Base-by-base conservation (phyloP, 1,140 invertebrate genomes). In the Wasmannia auropunctata region DNA sequence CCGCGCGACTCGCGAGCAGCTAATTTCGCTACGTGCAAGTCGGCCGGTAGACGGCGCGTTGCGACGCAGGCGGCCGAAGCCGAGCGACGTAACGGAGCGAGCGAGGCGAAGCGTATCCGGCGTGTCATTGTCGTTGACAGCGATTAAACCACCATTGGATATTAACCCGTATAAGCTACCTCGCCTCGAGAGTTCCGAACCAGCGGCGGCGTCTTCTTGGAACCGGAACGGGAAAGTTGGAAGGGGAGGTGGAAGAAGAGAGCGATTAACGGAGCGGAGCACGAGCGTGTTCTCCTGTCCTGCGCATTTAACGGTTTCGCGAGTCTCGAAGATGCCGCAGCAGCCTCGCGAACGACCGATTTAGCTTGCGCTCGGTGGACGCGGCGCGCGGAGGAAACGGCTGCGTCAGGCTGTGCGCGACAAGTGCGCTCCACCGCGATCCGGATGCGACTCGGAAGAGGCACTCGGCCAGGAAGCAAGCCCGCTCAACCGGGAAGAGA, bases 11-110 rank as follows among this genome's bases (percentile, higher is more conserved):
- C n/a, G n/a, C n/a, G n/a, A n/a, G n/a, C n/a, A n/a, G n/a, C n/a
- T n/a, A n/a, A n/a, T n/a, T n/a, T n/a, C n/a, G n/a, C n/a, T n/a
- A n/a, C n/a, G n/a, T n/a, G n/a, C n/a, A n/a, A n/a, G n/a, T n/a
- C n/a, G n/a, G n/a, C n/a, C 60, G 72, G 14, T 4, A 69, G 69
- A 11, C 46, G 67, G 75, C 83, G 67, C 75, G 54, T 0, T 14
- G n/a, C 31, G 46, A 54, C n/a, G 34, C 25, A 77, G 49, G 60
- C 28, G 63, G 1, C n/a, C 34, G 60, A 62, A 14, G n/a, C n/a
- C n/a, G n/a, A n/a, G n/a, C 63, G 37, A 40, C 62, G 37, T n/a
- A 25, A 67, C n/a, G 37, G 0, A 14, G 43, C n/a, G 22, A 46
- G 28, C 10, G n/a, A 54, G n/a, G n/a, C n/a, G n/a, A 43, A 43